A percentile compares a stretch with the other conserved stretches of the same genome.
Evolutionary conservation across 2,113 vertebrate genomes (phyloP).

Genomic region (Nesogale talazaci): DNA sequence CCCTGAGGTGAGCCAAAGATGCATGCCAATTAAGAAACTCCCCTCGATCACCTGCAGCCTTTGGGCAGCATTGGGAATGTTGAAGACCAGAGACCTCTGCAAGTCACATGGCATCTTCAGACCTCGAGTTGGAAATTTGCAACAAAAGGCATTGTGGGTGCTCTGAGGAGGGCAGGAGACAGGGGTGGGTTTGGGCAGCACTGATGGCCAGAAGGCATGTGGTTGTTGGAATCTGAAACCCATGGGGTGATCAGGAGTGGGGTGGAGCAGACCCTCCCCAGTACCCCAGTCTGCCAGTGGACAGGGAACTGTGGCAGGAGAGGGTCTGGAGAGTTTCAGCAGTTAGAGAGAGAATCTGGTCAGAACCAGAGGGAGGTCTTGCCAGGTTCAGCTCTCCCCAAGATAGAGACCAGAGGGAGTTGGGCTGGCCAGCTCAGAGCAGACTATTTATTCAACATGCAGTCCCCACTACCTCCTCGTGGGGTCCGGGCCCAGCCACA

Average conservation of each 20-base stretch:
- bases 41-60: rapidly evolving
- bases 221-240: neutral
- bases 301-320: neutral
- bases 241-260: neutral
- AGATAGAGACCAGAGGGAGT: neutral
- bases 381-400: neutral
- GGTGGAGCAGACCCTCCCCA: neutral
- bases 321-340: neutral
- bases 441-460: neutral
- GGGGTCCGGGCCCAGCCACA: neutral
- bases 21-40: neutral
- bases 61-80: neutral
- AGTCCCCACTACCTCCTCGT: neutral
- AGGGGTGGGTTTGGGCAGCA: neutral
- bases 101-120: neutral
- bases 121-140: neutral
- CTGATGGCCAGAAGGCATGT: too few species aligned
- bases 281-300: neutral
- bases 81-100: neutral
- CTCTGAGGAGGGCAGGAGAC: neutral
- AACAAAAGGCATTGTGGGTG: too few species aligned
- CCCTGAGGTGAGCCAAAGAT: neutral
- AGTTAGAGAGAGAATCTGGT: neutral
- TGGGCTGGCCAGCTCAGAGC: neutral
- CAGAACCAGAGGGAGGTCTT: neutral